phyloP scores from a whole-genome alignment of 2,888 invertebrate species.

The Deilephila elpenor region DNA sequence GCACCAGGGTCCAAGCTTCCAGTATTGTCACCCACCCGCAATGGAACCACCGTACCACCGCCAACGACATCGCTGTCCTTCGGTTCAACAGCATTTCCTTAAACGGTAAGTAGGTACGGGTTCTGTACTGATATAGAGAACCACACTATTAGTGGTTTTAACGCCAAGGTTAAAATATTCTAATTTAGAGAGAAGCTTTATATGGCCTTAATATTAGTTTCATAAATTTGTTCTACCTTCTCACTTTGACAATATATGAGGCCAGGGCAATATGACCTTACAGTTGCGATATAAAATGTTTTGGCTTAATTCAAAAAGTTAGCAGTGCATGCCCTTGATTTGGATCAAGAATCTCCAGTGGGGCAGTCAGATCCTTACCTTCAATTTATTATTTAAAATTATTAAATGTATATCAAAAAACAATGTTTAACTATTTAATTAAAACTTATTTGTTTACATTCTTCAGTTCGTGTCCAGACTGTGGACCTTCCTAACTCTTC shows the following conservation, averaged over 20 bases:
- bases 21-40: conserved; percentile 40
- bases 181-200: too few relatives aligned
- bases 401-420: conserved; percentile 20
- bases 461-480: conserved; percentile 49
- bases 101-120: conserved; percentile 44
- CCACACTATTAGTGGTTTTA: too few relatives aligned
- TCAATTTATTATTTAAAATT: background rate
- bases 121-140: background rate
- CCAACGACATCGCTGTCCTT: conserved; percentile 47
- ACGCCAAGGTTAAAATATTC: too few relatives aligned
- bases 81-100: conserved; percentile 42
- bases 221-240: too few relatives aligned
- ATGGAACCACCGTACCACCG: conserved; percentile 38
- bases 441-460: background rate
- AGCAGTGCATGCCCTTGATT: too few relatives aligned
- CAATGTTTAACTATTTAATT: background rate
- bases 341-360: too few relatives aligned
- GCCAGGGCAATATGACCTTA: too few relatives aligned
- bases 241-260: too few relatives aligned
- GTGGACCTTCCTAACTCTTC: conserved; percentile 47
- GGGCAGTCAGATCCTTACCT: too few relatives aligned
- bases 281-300: too few relatives aligned
- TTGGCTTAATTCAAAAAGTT: too few relatives aligned
- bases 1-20: conserved; percentile 37
- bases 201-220: too few relatives aligned